Evolutionary conservation across 2,113 vertebrate species (phyloP).

Genomic region (Anas platyrhynchos): DNA sequence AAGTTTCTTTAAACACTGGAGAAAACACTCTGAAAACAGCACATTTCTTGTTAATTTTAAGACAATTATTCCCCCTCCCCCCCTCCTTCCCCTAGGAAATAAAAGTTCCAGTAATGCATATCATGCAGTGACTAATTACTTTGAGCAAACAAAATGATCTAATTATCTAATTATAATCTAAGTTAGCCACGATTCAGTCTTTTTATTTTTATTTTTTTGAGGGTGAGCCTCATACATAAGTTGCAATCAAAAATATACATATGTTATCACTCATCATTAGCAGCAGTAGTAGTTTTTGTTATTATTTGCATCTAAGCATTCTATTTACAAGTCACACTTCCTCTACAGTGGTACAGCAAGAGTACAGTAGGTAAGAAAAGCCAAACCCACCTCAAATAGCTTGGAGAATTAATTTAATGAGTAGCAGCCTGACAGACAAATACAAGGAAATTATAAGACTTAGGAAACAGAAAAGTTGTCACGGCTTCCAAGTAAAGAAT

Average conservation of each 20-base stretch:
- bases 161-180: conserved; percentile 33
- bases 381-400: not conserved
- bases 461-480: not conserved
- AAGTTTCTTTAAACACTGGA: conserved; percentile 29
- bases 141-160: conserved; percentile 16
- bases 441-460: conserved; percentile 20
- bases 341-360: not conserved
- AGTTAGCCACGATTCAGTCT: not conserved
- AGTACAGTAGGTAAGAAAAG: not conserved
- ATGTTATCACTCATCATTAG: not conserved
- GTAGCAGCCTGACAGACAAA: not conserved
- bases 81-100: not conserved
- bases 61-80: not conserved
- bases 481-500: not conserved
- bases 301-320: not conserved
- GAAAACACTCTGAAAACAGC: not conserved
- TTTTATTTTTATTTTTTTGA: not conserved
- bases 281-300: not conserved
- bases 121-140: conserved; percentile 13
- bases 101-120: not conserved
- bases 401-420: conserved; percentile 10
- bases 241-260: not conserved
- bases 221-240: not conserved
- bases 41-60: not conserved
- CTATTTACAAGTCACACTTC: not conserved